phyloP scores from a whole-genome alignment of 2,888 invertebrate genomes.

The Elaeidobius kamerunicus region DNA sequence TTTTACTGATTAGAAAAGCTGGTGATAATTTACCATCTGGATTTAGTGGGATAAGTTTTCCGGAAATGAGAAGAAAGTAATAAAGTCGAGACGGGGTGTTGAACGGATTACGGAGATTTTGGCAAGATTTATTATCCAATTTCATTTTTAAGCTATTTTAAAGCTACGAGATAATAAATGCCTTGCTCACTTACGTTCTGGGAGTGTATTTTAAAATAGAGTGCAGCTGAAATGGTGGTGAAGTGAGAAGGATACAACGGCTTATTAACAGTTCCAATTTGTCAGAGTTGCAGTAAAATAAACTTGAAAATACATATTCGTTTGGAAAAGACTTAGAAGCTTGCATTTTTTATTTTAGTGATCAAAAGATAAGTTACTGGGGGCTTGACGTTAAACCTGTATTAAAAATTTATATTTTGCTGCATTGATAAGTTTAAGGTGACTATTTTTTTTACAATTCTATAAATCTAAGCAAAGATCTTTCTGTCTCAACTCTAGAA shows the following conservation, averaged over 20 bases:
- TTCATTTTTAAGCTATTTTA: conserved; percentile 3
- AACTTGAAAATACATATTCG: too few species aligned
- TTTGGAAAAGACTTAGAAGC: too few species aligned
- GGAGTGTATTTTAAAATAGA: not conserved
- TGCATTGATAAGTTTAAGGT: not conserved
- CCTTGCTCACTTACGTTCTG: not conserved
- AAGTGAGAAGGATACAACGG: too few species aligned
- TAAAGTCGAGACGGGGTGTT: conserved; percentile 2
- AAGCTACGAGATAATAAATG: conserved; percentile 1
- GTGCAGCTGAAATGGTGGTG: not conserved
- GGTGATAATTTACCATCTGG: conserved; percentile 4
- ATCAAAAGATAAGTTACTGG: too few species aligned
- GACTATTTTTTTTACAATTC: not conserved
- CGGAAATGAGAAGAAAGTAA: conserved; percentile 1
- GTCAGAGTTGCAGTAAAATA: not conserved
- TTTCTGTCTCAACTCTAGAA: not conserved
- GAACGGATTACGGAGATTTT: conserved; percentile 1
- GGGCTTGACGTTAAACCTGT: too few species aligned
- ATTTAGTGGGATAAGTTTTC: conserved; percentile 1
- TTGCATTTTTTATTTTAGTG: too few species aligned
- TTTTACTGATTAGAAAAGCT: not conserved
- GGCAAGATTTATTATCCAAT: conserved; percentile 4
- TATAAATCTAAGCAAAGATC: too few species aligned
- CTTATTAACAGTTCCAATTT: not conserved
- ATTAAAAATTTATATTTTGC: too few species aligned